phyloP scores from a whole-genome alignment of 2,113 vertebrate genomes.

The Oreochromis aureus region DNA sequence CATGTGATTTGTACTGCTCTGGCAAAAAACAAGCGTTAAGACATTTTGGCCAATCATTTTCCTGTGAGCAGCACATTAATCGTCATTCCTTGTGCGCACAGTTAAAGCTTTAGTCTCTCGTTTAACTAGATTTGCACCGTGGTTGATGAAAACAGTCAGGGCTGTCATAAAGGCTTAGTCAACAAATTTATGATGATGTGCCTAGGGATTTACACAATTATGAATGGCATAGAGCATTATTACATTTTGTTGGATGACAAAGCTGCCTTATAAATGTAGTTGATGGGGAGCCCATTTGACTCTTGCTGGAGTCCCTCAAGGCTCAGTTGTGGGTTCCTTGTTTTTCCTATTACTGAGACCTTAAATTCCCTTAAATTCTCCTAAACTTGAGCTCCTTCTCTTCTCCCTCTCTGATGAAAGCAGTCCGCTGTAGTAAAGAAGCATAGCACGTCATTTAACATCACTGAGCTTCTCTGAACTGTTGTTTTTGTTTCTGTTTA shows the following conservation, averaged over 20 bases:
- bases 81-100: neutral
- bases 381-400: neutral
- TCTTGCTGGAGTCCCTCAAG: conserved; percentile 35
- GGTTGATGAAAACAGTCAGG: conserved; percentile 28
- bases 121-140: conserved; percentile 19
- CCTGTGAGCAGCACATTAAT: neutral
- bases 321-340: conserved; percentile 30
- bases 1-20: conserved; percentile 19
- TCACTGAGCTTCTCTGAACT: neutral
- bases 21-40: neutral
- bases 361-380: conserved; percentile 15
- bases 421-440: conserved; percentile 16
- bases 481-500: conserved; percentile 25
- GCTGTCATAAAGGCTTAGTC: conserved; percentile 30
- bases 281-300: conserved; percentile 48
- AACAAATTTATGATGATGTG: conserved; percentile 38
- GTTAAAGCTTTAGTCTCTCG: conserved; percentile 13
- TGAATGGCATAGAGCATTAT: conserved; percentile 50
- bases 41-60: neutral
- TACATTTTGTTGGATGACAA: conserved; percentile 50
- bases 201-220: conserved; percentile 42
- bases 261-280: conserved; percentile 47
- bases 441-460: neutral
- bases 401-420: conserved; percentile 9
- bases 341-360: conserved; percentile 40